Evolutionary conservation across 2,113 vertebrate species (phyloP), one percentile per base, ranked within the genome.

Genomic region (Platysteira castanea): DNA sequence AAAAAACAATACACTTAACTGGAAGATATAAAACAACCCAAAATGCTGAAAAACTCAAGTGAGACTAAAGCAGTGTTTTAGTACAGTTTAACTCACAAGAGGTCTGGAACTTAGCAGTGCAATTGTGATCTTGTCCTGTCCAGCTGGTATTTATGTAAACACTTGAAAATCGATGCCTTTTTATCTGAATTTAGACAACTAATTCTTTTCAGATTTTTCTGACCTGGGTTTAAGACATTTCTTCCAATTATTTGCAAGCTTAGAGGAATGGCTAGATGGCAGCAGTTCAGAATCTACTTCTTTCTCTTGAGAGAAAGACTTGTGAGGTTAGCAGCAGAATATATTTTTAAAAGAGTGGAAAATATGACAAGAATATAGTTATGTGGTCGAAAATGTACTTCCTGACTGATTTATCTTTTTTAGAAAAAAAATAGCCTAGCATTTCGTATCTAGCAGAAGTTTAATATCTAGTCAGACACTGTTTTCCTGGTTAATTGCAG

Each of bases 41-140:
- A 52, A 94, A 75, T 3, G 31, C 20, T 63, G 65, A 85, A 91
- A 91, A 95, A 71, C 52, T 81, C 75, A 75, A 44, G 44, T 59
- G 53, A 13, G 44, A 86, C 31, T 78, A 69, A 75, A 87, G 33
- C 53, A 84, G 59, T 53, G 35, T 64, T 79, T 90, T 47, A 74
- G 59, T 76, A 94, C 37, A 82, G 44, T 63, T 92, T 28, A 71
- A 52, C 33, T 76, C 87, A 89, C 53, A 64, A 81, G 68, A 68
- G 20, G 37, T 46, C 82, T 97, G 50, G 33, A 80, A 94, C 93
- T 94, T 95, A 86, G 92, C 64, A 93, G 78, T 82, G 64, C 81
- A 64, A 84, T 59, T n/a, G 27, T 87, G 68, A 90, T 68, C 90
- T 59, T 90, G 61, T 82, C 42, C 80, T 64, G 57, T n/a, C 24